phyloP scores from a whole-genome alignment of 2,113 vertebrate genomes.

The Coryphaenoides rupestris region DNA sequence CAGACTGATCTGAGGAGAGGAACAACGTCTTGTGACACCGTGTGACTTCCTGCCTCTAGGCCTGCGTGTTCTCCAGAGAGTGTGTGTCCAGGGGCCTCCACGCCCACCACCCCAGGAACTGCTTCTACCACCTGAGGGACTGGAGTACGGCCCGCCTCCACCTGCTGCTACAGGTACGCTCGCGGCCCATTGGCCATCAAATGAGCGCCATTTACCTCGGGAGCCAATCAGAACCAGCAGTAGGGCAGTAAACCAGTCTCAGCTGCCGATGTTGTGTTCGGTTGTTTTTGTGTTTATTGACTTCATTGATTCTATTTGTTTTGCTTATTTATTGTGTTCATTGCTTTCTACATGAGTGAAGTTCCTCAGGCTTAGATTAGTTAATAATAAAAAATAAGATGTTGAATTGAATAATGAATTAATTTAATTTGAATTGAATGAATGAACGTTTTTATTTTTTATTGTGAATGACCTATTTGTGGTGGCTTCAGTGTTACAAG shows the following conservation, averaged over 20 bases:
- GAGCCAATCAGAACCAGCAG: not conserved
- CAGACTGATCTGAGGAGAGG: too few species aligned
- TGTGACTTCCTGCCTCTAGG: constrained; percentile 47
- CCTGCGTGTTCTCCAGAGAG: constrained; percentile 63
- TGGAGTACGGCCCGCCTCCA: constrained; percentile 67
- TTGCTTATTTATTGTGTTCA: too few species aligned
- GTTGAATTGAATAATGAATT: too few species aligned
- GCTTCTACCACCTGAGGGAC: constrained; percentile 76
- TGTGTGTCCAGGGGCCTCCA: constrained; percentile 70
- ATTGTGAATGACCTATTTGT: not conserved
- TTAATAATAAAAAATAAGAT: too few species aligned
- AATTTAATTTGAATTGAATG: not conserved
- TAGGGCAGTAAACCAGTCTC: not conserved
- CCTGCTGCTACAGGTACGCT: constrained; percentile 62
- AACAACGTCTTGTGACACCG: too few species aligned
- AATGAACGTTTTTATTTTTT: not conserved
- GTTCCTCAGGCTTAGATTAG: too few species aligned
- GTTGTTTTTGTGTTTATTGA: too few species aligned
- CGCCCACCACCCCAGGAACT: constrained; percentile 76
- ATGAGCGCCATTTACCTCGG: not conserved
- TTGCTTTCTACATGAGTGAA: too few species aligned
- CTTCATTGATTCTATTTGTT: too few species aligned
- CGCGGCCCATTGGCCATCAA: not conserved
- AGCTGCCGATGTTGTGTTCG: too few species aligned
- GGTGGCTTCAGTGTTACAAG: constrained; percentile 52